Evolutionary conservation across 2,888 invertebrate genomes (phyloP).

Genomic region (Caenorhabditis angaria): DNA sequence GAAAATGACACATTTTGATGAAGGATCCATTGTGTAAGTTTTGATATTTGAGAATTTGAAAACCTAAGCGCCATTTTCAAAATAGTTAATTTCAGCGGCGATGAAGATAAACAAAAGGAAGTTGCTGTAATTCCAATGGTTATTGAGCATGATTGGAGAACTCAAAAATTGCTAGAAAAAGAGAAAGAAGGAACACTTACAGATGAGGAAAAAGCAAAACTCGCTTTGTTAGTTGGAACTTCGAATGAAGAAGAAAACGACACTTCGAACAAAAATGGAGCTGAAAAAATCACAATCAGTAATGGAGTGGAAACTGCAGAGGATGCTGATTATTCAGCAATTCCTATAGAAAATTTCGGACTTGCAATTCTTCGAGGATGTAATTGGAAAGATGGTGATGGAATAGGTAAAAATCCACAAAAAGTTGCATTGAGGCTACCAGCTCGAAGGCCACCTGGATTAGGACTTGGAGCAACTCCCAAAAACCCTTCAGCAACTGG

Average conservation of each 20-base stretch:
- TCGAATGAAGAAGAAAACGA: constrained; percentile 16
- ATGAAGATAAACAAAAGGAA: constrained; percentile 44
- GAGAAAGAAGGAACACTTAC: constrained; percentile 57
- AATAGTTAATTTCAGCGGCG: constrained; percentile 41
- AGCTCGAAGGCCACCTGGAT: constrained; percentile 86
- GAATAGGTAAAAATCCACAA: constrained; percentile 63
- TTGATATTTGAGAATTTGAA: not conserved
- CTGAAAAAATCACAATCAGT: not conserved
- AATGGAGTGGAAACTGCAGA: constrained; percentile 16
- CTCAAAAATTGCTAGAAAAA: constrained; percentile 52
- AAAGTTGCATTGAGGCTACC: constrained; percentile 77
- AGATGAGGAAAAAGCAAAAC: constrained; percentile 52
- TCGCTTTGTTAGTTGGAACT: constrained; percentile 45
- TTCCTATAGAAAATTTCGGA: constrained; percentile 85
- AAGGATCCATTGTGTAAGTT: constrained; percentile 51
- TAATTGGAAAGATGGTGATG: constrained; percentile 78
- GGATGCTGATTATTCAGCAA: constrained; percentile 66
- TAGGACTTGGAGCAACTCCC: constrained; percentile 88
- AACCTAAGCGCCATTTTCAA: constrained; percentile 1
- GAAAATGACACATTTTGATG: constrained; percentile 56
- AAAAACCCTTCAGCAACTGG: constrained; percentile 71
- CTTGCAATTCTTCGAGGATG: constrained; percentile 92
- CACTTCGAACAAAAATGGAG: constrained; percentile 6
- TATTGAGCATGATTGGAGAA: constrained; percentile 57
- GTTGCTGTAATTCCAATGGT: constrained; percentile 57